These are phyloP conservation scores for Eulemur macaco DNA, from an alignment of 2,113 vertebrate species.

Conservation along the genomic window DNA sequence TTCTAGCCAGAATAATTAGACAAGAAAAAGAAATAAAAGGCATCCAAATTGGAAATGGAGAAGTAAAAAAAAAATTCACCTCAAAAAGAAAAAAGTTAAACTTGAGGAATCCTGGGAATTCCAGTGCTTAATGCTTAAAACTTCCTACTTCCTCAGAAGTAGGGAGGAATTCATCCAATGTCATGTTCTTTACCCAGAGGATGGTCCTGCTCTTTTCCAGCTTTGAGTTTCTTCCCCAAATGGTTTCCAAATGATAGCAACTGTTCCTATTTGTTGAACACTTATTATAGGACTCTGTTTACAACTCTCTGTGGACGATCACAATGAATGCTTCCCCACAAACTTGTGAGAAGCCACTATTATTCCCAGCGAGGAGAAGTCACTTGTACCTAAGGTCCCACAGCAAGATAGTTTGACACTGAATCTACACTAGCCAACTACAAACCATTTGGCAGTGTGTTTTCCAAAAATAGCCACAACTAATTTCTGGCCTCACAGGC, in stretches of 20 bases:
- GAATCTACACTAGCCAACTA: not conserved
- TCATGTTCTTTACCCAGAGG: not conserved
- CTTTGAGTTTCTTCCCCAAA: not conserved
- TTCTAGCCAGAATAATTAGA: not conserved
- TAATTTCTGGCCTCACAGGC: not conserved
- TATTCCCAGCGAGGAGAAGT: not conserved
- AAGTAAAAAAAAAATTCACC: not conserved
- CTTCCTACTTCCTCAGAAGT: not conserved
- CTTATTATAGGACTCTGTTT: not conserved
- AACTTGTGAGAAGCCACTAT: not conserved
- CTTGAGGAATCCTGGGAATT: not conserved
- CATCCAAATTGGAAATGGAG: not conserved
- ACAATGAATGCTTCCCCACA: not conserved
- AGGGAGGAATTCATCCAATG: not conserved
- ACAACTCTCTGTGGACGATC: not conserved
- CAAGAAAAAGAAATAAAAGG: not conserved
- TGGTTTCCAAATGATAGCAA: not conserved
- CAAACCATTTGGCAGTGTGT: not conserved
- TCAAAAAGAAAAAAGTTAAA: not conserved
- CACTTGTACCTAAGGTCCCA: not conserved
- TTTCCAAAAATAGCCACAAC: not conserved
- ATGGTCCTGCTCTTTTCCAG: not conserved
- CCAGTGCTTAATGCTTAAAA: not conserved
- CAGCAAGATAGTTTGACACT: not conserved
- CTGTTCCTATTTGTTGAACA: not conserved